phyloP scores from a whole-genome alignment of 1,140 invertebrate species.

The Laodelphax striatellus region DNA sequence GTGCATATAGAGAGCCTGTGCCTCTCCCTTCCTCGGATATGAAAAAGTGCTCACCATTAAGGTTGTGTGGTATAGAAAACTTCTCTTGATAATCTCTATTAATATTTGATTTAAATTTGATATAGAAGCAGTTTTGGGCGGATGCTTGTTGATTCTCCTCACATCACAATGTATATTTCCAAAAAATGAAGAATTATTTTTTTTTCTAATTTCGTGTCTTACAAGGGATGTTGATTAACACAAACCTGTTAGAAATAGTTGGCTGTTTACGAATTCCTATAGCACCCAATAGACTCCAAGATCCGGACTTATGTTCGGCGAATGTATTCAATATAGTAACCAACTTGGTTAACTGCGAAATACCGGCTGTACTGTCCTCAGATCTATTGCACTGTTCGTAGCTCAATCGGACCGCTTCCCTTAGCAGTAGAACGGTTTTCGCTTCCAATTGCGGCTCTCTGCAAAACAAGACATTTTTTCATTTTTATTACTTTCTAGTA shows the following conservation, averaged over 20 bases:
- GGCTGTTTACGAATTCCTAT: conserved; percentile 49
- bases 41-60: no score
- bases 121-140: background rate
- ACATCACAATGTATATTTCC: background rate
- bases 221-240: conserved; percentile 20
- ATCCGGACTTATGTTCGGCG: conserved; percentile 43
- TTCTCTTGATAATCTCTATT: no score
- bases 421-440: conserved; percentile 46
- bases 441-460: conserved; percentile 41
- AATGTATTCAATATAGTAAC: conserved; percentile 34
- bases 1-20: no score
- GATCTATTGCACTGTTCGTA: conserved; percentile 38
- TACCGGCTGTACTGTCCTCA: conserved; percentile 33
- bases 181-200: background rate
- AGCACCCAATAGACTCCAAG: conserved; percentile 47
- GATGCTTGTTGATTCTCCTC: background rate
- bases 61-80: no score
- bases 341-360: conserved; percentile 32
- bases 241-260: conserved; percentile 37
- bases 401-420: conserved; percentile 40
- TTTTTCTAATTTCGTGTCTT: no score
- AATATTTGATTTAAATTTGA: no score
- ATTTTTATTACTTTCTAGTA: no score
- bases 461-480: no score
- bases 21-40: no score